These are phyloP conservation scores for Herpetotheres cachinnans DNA, from an alignment of 2,113 vertebrate genomes.

Conservation along the genomic window DNA sequence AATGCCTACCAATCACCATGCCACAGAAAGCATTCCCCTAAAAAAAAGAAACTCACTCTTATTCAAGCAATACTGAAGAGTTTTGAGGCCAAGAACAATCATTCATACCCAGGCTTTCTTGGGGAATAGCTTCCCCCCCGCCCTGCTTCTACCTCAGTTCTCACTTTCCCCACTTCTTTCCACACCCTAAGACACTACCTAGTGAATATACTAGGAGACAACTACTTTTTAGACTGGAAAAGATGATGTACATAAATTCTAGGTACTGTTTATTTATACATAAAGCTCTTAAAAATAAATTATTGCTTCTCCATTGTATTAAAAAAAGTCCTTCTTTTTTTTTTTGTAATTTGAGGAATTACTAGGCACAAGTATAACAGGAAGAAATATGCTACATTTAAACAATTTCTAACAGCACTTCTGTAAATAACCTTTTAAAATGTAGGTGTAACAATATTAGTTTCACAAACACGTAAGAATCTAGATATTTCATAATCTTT, in stretches of 20 bases:
- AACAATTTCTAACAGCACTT: background rate
- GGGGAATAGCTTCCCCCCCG: background rate
- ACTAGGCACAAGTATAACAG: background rate
- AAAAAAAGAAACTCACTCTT: background rate
- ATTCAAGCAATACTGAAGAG: background rate
- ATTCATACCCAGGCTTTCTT: background rate
- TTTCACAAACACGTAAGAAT: background rate
- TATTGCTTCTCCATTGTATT: background rate
- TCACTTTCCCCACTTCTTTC: background rate
- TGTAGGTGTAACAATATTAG: background rate
- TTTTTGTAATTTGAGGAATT: background rate
- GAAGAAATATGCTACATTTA: background rate
- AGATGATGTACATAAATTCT: background rate
- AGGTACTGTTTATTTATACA: background rate
- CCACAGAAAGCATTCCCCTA: background rate
- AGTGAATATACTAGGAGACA: background rate
- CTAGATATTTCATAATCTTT: background rate
- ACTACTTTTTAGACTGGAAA: background rate
- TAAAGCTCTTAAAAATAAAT: background rate
- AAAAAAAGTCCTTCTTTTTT: background rate
- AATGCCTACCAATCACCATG: background rate
- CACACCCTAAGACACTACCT: background rate
- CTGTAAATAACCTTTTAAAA: background rate
- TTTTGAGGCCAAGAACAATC: background rate
- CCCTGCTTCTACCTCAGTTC: background rate